A percentile compares a stretch with the other conserved stretches of the same genome.
Conservation (phyloP, 2,797 vertebrate genomes). For the Poecilia picta region DNA sequence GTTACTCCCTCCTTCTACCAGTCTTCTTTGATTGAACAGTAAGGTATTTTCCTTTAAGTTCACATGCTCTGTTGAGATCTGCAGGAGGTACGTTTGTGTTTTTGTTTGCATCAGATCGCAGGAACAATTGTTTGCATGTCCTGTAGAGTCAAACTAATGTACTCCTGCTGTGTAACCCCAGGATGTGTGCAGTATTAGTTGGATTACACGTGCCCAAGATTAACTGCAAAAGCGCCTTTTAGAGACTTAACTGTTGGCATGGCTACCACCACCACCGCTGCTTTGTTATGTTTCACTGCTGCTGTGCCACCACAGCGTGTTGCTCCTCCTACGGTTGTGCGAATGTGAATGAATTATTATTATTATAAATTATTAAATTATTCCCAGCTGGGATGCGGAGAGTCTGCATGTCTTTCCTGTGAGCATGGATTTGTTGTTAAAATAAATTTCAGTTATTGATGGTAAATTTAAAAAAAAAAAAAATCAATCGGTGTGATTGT, state of each 20-base stretch:
- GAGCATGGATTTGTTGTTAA: background rate
- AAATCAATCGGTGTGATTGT: too few relatives aligned
- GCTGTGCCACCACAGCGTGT: background rate
- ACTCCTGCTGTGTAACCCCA: constrained; percentile 1
- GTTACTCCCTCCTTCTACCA: background rate
- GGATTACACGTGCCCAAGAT: constrained; percentile 63
- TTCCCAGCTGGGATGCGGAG: background rate
- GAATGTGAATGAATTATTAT: background rate
- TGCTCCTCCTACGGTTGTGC: background rate
- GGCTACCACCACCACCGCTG: background rate
- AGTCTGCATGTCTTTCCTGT: background rate
- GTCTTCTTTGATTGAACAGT: background rate
- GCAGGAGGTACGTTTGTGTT: background rate
- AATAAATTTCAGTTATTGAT: too few relatives aligned
- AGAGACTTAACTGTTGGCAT: constrained; percentile 14
- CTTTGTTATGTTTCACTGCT: constrained; percentile 3
- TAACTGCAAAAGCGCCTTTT: constrained; percentile 61
- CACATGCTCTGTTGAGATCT: constrained; percentile 21
- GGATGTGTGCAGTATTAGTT: constrained; percentile 49
- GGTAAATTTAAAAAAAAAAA: too few relatives aligned
- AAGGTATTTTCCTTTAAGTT: background rate
- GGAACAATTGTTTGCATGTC: background rate
- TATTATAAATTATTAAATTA: background rate
- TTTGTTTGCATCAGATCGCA: background rate
- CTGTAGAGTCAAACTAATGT: background rate